Evolutionary conservation across 2,113 vertebrate genomes (phyloP).

Genomic region (Choloepus hoffmanni): DNA sequence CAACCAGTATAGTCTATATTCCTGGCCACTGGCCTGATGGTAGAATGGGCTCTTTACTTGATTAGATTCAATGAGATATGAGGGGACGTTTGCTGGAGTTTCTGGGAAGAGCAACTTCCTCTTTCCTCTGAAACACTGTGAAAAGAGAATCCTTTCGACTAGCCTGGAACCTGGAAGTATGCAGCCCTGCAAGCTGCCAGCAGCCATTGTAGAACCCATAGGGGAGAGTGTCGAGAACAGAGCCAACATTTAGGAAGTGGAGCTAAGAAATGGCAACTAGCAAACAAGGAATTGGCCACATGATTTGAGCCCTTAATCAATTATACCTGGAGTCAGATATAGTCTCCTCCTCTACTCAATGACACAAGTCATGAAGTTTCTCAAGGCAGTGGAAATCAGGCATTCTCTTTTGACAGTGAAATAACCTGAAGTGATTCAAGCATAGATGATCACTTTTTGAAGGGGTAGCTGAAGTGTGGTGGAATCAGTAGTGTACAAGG

Average conservation of each 20-base stretch:
- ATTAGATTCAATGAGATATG: neutral
- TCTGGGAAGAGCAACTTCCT: neutral
- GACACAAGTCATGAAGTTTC: neutral
- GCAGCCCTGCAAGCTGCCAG: neutral
- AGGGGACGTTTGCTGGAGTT: neutral
- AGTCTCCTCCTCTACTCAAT: neutral
- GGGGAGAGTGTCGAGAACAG: neutral
- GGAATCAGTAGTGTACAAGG: neutral
- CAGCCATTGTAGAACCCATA: neutral
- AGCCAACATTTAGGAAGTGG: neutral
- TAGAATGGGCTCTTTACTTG: neutral
- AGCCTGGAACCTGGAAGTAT: neutral
- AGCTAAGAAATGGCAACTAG: neutral
- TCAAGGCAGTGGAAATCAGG: neutral
- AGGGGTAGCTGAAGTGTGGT: neutral
- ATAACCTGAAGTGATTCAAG: neutral
- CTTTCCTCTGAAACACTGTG: neutral
- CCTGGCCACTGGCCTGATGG: neutral
- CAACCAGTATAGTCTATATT: neutral
- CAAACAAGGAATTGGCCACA: neutral
- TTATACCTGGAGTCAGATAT: neutral
- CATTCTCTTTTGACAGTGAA: neutral
- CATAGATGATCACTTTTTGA: neutral
- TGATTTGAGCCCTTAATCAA: neutral
- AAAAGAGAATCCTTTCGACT: neutral